These are phyloP conservation scores for Parotia lawesii DNA, from an alignment of 2,113 vertebrate genomes.

Conservation along the genomic window DNA sequence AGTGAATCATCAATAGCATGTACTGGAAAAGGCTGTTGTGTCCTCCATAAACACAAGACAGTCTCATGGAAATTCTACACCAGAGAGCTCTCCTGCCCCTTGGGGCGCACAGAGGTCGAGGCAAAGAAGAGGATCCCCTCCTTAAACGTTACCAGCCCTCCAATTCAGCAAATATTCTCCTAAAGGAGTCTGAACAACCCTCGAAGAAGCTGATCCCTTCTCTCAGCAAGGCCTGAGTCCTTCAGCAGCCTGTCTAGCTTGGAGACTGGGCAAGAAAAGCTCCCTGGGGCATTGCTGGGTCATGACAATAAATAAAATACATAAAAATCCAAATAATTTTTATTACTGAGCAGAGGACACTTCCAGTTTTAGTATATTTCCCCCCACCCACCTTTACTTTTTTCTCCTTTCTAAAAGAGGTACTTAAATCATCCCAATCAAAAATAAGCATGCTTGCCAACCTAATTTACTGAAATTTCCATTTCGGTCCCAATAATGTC, in stretches of 20 bases:
- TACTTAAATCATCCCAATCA: constrained; percentile 40
- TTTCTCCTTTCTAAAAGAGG: background rate
- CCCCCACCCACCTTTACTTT: background rate
- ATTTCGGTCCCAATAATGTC: constrained; percentile 51
- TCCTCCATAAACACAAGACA: background rate
- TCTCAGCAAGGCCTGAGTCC: background rate
- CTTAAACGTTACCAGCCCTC: background rate
- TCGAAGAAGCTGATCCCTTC: background rate
- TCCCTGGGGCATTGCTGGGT: background rate
- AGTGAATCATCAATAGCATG: accelerated
- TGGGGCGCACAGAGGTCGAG: too few species aligned
- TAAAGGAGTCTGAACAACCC: background rate
- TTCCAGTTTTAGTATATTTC: background rate
- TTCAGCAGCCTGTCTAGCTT: background rate
- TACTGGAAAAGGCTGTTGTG: background rate
- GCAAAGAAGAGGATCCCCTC: background rate
- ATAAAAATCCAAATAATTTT: background rate
- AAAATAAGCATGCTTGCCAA: constrained; percentile 25
- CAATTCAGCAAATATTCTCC: background rate
- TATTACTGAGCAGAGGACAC: background rate
- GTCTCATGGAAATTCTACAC: background rate
- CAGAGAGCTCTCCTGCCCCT: background rate
- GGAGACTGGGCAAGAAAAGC: background rate
- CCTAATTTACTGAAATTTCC: constrained; percentile 47
- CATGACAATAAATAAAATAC: background rate